Base-by-base conservation (phyloP, 2,113 vertebrate genomes). In the Tychaedon coryphoeus region DNA sequence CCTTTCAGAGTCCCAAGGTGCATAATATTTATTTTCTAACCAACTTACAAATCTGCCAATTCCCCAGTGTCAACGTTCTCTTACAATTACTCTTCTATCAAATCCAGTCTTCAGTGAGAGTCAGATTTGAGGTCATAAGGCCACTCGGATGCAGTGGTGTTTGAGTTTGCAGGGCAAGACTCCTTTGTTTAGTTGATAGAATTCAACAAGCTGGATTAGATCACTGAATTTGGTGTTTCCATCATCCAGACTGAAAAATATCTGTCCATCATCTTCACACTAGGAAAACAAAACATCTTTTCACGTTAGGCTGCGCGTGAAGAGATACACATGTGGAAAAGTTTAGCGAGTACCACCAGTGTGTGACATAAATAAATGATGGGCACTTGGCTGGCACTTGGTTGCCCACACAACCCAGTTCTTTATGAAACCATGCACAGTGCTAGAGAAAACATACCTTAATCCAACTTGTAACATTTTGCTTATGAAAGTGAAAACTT, bases 121-220 rank as follows among this genome's bases (percentile, higher is more conserved):
- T 91, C 91, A 86, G 70, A 71, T 88, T 51, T 96, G 96, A 96
- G 95, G 98, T 99, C 99, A 99, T 98, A 99, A 99, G 99, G 99
- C 99, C 98, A 99, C 99, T 33, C 98, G 98, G 97, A 99, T 99
- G 98, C 99, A 99, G 89, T 99, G 99, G 97, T 99, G 99, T 98
- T 99, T 99, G 95, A 99, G 99, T 98, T 99, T 99, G 98, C 99
- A 99, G 95, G 99, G 99, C 98, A 99, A 98, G 81, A 99, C 98
- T 90, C 99, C 99, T 97, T 98, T 99, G 98, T 99, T 99, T 95
- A 99, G 99, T 98, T 99, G 99, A 98, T 99, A 99, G 96, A 99
- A 99, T 97, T 99, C 99, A 88, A 99, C 99, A 96, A 99, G 98
- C 96, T 99, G 99, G 94, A 99, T 99, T 97, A 99, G 98, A 98